Conservation (phyloP, 2,113 vertebrate species). For the Fregata magnificens region DNA sequence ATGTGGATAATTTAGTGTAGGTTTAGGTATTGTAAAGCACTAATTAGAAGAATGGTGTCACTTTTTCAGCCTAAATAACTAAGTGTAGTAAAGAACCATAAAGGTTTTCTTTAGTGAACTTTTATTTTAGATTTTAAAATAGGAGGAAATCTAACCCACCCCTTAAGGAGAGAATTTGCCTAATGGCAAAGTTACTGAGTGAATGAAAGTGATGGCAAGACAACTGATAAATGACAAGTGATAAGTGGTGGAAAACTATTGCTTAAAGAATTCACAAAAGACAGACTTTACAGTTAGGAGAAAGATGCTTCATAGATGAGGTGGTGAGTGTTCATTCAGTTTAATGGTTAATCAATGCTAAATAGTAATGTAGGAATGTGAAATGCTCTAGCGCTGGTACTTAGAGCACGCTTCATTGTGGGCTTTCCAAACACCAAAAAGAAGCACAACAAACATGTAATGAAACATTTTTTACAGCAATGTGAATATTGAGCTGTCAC, state of each 20-base stretch:
- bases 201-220: neutral
- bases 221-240: neutral
- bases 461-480: neutral
- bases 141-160: neutral
- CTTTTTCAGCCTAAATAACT: neutral
- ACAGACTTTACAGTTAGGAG: neutral
- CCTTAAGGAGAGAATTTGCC: neutral
- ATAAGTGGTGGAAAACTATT: neutral
- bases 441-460: fast-evolving
- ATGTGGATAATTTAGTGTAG: neutral
- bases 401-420: neutral
- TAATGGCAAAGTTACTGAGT: neutral
- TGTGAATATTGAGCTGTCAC: neutral
- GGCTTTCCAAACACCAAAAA: neutral
- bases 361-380: neutral
- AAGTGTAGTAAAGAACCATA: neutral
- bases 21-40: neutral
- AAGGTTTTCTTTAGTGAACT: neutral
- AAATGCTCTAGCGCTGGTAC: neutral
- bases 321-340: neutral
- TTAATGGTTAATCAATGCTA: neutral
- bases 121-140: neutral
- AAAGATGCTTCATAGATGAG: neutral
- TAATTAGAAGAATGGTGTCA: neutral
- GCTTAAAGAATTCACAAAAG: neutral